These are phyloP conservation scores for Marcusenius ussheri DNA, from an alignment of 2,113 vertebrate genomes.

Conservation along the genomic window DNA sequence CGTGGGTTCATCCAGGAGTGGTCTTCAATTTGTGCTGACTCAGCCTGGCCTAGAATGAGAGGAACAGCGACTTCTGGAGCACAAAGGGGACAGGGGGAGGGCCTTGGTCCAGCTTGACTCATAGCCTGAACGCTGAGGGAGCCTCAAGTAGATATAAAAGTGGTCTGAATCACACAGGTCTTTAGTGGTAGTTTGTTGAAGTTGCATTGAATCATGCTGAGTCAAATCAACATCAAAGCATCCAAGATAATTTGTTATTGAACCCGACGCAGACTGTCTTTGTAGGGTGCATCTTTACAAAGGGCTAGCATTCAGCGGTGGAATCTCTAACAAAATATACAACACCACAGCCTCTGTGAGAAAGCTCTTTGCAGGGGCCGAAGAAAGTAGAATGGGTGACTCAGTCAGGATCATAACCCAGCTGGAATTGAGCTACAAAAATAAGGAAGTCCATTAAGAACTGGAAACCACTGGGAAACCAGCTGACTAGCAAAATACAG, in stretches of 20 bases:
- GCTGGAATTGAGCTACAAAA: not conserved
- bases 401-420: not conserved
- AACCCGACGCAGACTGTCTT: not conserved
- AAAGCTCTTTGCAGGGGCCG: not conserved
- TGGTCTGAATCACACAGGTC: not conserved
- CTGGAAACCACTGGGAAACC: not conserved
- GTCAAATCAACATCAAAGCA: not conserved
- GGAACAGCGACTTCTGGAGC: not conserved
- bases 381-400: not conserved
- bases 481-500: not conserved
- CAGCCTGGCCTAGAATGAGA: not conserved
- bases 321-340: not conserved
- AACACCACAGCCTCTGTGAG: not conserved
- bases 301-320: not conserved
- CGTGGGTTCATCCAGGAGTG: not conserved
- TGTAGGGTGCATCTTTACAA: not conserved
- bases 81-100: not conserved
- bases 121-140: not conserved
- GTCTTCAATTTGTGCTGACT: not conserved
- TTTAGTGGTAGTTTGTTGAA: not conserved
- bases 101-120: not conserved
- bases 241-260: not conserved
- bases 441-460: not conserved
- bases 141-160: not conserved
- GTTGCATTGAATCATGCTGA: not conserved